These are phyloP conservation scores for Pampusana beccarii DNA, from an alignment of 2,113 vertebrate genomes.

Conservation along the genomic window DNA sequence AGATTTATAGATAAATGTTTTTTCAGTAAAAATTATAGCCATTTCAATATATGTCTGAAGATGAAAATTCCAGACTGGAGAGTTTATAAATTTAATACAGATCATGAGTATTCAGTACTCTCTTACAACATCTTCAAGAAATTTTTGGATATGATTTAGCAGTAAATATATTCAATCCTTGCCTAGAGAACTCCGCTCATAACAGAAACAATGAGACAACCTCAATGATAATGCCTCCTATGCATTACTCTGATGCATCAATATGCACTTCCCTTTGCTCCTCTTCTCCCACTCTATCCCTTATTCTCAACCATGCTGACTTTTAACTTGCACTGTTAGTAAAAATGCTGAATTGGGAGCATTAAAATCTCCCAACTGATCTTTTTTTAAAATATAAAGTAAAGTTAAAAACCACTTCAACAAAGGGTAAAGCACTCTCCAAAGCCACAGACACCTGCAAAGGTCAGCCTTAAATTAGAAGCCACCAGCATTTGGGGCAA, in stretches of 20 bases:
- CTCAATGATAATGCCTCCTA: neutral
- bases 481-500: neutral
- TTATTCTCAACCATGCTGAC: conserved; percentile 55
- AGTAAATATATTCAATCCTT: conserved; percentile 1
- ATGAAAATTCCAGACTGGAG: neutral
- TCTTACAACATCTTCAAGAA: neutral
- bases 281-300: neutral
- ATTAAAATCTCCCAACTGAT: conserved; percentile 62
- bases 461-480: conserved; percentile 69
- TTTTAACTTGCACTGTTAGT: conserved; percentile 55
- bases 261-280: conserved; percentile 37
- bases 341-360: conserved; percentile 57
- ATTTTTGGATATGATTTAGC: neutral
- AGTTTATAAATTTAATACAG: neutral
- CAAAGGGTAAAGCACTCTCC: conserved; percentile 33
- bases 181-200: neutral
- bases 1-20: neutral
- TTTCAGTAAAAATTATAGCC: neutral
- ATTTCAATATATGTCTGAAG: neutral
- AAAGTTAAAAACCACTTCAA: conserved; percentile 55
- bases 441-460: conserved; percentile 23
- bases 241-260: conserved; percentile 3
- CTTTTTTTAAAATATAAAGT: conserved; percentile 63
- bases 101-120: neutral
- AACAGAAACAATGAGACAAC: neutral